A percentile compares a stretch with the other conserved stretches of the same genome.
phyloP scores from a whole-genome alignment of 2,888 invertebrate species.

The Gonocerus acuteangulatus region DNA sequence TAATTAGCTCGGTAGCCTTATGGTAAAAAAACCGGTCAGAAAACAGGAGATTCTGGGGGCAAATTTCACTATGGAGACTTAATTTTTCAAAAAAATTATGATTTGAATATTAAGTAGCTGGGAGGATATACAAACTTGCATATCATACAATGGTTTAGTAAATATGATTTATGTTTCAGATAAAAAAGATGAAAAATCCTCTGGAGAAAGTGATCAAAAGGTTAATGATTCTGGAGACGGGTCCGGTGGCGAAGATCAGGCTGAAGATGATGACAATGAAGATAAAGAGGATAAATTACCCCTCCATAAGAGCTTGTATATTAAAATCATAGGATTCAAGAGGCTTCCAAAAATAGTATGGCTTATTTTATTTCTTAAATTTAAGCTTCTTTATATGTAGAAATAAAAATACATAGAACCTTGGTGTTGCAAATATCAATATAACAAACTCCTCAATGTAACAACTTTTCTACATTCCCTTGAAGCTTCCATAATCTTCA shows the following conservation, averaged over 20 bases:
- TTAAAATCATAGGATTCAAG: constrained; percentile 21
- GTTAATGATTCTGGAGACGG: constrained; percentile 3
- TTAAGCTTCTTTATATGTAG: background rate
- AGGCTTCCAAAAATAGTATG: constrained; percentile 25
- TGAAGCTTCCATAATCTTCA: no score
- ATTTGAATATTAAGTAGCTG: background rate
- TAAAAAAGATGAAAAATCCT: background rate
- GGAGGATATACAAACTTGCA: background rate
- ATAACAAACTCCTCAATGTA: no score
- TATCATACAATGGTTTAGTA: no score
- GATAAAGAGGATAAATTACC: constrained; percentile 17
- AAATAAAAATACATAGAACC: no score
- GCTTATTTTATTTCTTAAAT: background rate
- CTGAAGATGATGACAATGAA: constrained; percentile 13
- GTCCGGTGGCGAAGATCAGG: constrained; percentile 12
- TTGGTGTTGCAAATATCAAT: no score
- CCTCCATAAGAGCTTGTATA: constrained; percentile 14
- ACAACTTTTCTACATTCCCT: no score
- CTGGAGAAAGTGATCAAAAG: background rate
- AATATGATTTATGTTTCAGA: background rate
- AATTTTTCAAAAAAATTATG: background rate
- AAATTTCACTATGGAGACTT: no score
- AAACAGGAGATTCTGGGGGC: no score
- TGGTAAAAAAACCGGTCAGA: no score
- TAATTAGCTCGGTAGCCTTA: no score